These are phyloP conservation scores for Cyrtorhinus lividipennis DNA, from an alignment of 1,140 invertebrate genomes.

Conservation along the genomic window DNA sequence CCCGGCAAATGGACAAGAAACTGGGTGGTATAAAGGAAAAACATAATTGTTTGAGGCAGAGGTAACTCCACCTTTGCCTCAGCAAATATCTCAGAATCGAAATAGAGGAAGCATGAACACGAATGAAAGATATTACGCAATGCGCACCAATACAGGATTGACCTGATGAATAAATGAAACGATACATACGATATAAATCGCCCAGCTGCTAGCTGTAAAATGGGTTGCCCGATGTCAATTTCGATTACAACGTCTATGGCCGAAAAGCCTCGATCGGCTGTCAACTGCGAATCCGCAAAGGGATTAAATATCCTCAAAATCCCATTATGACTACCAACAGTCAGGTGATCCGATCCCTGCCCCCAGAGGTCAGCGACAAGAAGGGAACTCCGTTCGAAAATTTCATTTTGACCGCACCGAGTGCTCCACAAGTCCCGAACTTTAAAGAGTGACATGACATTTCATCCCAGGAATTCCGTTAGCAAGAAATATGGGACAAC, in stretches of 20 bases:
- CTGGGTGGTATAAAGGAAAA: no score
- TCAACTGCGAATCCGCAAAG: conserved; percentile 33
- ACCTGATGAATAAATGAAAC: no score
- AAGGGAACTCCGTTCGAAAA: conserved; percentile 45
- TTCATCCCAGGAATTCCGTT: background rate
- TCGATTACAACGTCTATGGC: conserved; percentile 57
- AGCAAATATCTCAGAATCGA: no score
- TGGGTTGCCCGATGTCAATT: conserved; percentile 43
- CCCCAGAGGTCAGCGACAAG: conserved; percentile 48
- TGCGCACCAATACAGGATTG: no score
- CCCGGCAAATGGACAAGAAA: no score
- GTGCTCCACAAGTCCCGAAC: conserved; percentile 60
- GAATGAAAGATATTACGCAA: no score
- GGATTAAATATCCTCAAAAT: conserved; percentile 52
- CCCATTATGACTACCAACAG: conserved; percentile 54
- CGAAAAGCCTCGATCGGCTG: conserved; percentile 35
- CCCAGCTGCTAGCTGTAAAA: conserved; percentile 54
- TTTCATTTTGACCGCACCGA: conserved; percentile 43
- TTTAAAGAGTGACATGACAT: conserved; percentile 63
- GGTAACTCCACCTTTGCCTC: no score
- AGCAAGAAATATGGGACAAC: no score
- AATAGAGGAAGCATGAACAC: no score
- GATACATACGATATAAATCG: conserved; percentile 58
- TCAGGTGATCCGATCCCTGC: conserved; percentile 43
- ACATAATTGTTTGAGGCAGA: no score